A percentile compares a stretch with the other conserved stretches of the same genome.
phyloP scores from a whole-genome alignment of 2,888 invertebrate genomes.

The Hemicrepidius hirtus region DNA sequence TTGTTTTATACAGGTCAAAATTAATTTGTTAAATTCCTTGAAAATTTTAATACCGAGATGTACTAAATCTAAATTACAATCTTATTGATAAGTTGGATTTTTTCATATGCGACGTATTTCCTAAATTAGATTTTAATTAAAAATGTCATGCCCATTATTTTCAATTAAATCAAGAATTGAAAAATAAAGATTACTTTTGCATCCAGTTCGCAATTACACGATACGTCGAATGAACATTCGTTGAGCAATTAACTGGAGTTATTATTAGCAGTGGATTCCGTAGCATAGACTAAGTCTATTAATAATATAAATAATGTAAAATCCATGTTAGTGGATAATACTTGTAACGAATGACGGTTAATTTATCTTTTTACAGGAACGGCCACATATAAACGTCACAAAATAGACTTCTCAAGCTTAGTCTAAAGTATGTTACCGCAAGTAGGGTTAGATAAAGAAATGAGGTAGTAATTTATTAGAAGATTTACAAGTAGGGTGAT shows the following conservation, averaged over 20 bases:
- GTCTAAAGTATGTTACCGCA: not conserved
- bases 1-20: too few species aligned
- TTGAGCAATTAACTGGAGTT: too few species aligned
- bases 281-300: too few species aligned
- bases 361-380: too few species aligned
- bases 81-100: not conserved
- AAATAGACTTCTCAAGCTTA: not conserved
- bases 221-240: too few species aligned
- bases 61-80: conserved; percentile 14
- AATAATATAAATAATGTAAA: not conserved
- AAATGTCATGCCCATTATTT: conserved; percentile 1
- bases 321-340: not conserved
- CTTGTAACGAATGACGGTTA: not conserved
- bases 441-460: too few species aligned
- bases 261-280: too few species aligned
- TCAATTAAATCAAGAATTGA: not conserved
- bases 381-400: not conserved
- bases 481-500: too few species aligned
- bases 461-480: too few species aligned
- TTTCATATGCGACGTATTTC: not conserved
- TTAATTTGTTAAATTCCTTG: too few species aligned
- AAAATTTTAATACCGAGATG: too few species aligned
- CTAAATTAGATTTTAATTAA: conserved; percentile 15
- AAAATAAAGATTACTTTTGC: not conserved
- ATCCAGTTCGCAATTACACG: not conserved